Base-by-base conservation (phyloP, 1,140 invertebrate genomes). In the Nasonia longicornis region DNA sequence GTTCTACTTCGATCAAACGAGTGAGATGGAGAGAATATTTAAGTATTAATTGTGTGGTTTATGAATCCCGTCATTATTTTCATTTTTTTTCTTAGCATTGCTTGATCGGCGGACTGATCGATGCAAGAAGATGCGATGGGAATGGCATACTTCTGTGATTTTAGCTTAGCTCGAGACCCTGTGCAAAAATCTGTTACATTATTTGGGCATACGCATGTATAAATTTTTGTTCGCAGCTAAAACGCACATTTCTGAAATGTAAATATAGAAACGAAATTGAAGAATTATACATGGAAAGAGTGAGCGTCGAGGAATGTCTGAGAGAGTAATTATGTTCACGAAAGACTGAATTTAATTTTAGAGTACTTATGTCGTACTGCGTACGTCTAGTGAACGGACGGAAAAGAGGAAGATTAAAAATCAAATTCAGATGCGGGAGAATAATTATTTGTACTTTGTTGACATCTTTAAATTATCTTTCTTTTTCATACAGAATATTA, bases 281-380 rank as follows among this genome's bases (percentile, higher is more conserved):
- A 48, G 48, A 52, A 69, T 80, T 69, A 69, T 75, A 75, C 22
- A 35, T 58, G 45, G 22, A n/a, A 22, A 80, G 52, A 74, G 8
- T 74, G 70, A 74, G 72, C 64, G 31, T 7, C 20, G 52, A 75
- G 66, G 63, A 67, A 80, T 67, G 42, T 70, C 20, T 67, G 71
- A 66, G 58, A 80, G 64, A 80, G 64, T 38, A 75, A 75, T 75
- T 66, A 52, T 80, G 64, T 81, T 81, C 67, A 66, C 58, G 67
- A 81, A 81, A 81, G 80, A 81, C 80, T 81, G 74, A 81, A 81
- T 77, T 81, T 77, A 77, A 77, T 77, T 81, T 77, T 81, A 77
- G 52, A 6, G 35, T 77, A 81, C 52, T 81, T 77, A 81, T 20
- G 79, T 42, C 20, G 72, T 81, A 76, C 64, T 71, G 14, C 58